Conservation (phyloP, 2,888 invertebrate genomes). For the Aricia artaxerxes region DNA sequence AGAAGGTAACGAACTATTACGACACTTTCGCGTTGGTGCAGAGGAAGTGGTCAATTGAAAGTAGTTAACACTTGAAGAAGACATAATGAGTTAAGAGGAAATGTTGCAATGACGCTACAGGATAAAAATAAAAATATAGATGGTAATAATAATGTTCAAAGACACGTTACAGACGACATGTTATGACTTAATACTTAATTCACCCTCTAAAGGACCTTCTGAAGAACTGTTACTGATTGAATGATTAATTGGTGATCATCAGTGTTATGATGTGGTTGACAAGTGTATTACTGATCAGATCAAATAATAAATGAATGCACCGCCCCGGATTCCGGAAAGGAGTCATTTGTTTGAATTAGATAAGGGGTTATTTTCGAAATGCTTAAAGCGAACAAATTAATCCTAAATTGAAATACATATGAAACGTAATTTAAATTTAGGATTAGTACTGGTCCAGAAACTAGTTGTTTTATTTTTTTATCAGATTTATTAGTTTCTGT, state of each 20-base stretch:
- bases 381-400: neutral
- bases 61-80: slow-evolving; percentile 28
- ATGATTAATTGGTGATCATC: slow-evolving; percentile 1
- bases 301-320: neutral
- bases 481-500: neutral
- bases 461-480: neutral
- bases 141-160: neutral
- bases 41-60: slow-evolving; percentile 30
- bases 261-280: slow-evolving; percentile 8
- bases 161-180: neutral
- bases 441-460: neutral
- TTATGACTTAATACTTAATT: neutral
- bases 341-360: neutral
- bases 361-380: neutral
- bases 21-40: slow-evolving; percentile 27
- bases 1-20: slow-evolving; percentile 24
- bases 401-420: too few relatives aligned
- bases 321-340: neutral
- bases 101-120: slow-evolving; percentile 15
- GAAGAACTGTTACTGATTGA: neutral
- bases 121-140: neutral
- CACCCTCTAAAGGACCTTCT: neutral
- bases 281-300: neutral
- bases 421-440: neutral
- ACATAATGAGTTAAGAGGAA: slow-evolving; percentile 22